phyloP scores from a whole-genome alignment of 2,888 invertebrate species.

The Morpho deidamia region DNA sequence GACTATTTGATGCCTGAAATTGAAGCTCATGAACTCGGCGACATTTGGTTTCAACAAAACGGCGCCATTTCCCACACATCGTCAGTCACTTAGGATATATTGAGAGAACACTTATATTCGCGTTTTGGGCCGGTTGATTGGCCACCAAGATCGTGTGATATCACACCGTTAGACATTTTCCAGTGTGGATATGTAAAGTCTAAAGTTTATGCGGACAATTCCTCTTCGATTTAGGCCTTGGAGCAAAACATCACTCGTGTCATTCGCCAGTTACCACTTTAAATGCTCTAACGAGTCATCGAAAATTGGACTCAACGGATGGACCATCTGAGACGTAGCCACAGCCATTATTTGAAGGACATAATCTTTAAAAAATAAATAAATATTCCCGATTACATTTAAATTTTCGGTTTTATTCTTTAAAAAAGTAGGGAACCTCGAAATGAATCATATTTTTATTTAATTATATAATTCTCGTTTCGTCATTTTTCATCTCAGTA shows the following conservation, averaged over 20 bases:
- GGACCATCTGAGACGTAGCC: constrained; percentile 8
- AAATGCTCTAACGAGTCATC: constrained; percentile 6
- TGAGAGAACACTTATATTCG: too few relatives aligned
- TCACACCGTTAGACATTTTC: not conserved
- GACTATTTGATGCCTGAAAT: too few relatives aligned
- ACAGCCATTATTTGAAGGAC: constrained; percentile 8
- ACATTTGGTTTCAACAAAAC: too few relatives aligned
- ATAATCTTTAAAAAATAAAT: constrained; percentile 5
- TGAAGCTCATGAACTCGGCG: too few relatives aligned
- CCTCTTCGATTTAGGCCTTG: not conserved
- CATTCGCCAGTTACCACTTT: constrained; percentile 6
- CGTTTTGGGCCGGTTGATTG: not conserved
- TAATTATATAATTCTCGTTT: too few relatives aligned
- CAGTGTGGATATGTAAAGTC: not conserved
- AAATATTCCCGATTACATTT: too few relatives aligned
- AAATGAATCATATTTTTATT: too few relatives aligned
- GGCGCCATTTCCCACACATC: too few relatives aligned
- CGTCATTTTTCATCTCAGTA: too few relatives aligned
- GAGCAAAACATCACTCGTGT: constrained; percentile 5
- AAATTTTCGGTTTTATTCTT: too few relatives aligned
- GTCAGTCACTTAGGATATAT: too few relatives aligned
- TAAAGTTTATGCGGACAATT: not conserved
- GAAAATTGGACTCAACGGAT: not conserved
- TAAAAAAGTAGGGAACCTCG: too few relatives aligned
- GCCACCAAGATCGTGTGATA: not conserved